Percentiles rank a stretch among this genome's conserved stretches.
phyloP scores from a whole-genome alignment of 2,888 invertebrate species.

The Flexamia atlantica region DNA sequence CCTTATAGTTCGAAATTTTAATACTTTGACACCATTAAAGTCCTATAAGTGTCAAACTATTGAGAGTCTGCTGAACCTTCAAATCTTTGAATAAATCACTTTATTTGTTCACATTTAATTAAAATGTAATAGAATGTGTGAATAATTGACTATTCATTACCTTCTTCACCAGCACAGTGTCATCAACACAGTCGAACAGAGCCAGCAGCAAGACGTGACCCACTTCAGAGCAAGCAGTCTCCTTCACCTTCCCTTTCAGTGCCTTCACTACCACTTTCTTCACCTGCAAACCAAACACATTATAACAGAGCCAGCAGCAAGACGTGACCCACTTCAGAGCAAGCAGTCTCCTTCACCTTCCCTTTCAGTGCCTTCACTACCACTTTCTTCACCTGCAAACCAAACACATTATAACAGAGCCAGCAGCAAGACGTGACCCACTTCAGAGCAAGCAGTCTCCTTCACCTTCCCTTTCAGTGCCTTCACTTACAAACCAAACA shows the following conservation, averaged over 20 bases:
- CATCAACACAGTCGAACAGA: constrained; percentile 93
- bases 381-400: constrained; percentile 79
- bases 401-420: constrained; percentile 77
- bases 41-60: too few relatives aligned
- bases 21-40: too few relatives aligned
- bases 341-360: constrained; percentile 86
- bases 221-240: constrained; percentile 90
- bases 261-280: constrained; percentile 87
- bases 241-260: constrained; percentile 89
- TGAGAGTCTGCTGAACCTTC: too few relatives aligned
- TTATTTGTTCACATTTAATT: too few relatives aligned
- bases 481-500: constrained; percentile 85
- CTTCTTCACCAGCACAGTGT: constrained; percentile 94
- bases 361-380: constrained; percentile 94
- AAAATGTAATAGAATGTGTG: too few relatives aligned
- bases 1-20: too few relatives aligned
- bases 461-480: constrained; percentile 90
- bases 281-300: constrained; percentile 80
- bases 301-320: constrained; percentile 91
- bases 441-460: constrained; percentile 90
- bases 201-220: constrained; percentile 91
- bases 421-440: constrained; percentile 90
- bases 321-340: constrained; percentile 92
- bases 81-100: too few relatives aligned
- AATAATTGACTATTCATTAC: too few relatives aligned